phyloP scores from a whole-genome alignment of 64 coral and sea anemone species.

The Dendronephthya gigantea region DNA sequence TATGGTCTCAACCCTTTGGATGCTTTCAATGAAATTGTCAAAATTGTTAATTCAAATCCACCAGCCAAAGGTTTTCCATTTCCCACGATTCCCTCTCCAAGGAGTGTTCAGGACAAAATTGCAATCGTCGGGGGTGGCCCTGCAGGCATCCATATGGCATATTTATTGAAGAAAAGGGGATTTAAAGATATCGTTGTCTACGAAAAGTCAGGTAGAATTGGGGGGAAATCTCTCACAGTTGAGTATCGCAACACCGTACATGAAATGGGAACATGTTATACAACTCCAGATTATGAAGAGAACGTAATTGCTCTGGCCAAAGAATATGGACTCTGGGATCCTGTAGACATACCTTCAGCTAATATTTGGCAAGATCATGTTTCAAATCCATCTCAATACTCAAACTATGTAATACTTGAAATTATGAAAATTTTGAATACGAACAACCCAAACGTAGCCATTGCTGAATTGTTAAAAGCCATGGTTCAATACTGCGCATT shows the following conservation, averaged over 20 bases:
- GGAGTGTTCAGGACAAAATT: neutral
- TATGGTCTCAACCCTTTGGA: neutral
- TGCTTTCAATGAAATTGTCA: neutral
- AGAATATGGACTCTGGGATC: conserved; percentile 27
- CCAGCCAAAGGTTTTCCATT: neutral
- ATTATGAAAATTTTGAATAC: neutral
- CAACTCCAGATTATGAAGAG: neutral
- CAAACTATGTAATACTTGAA: neutral
- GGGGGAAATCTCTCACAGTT: conserved; percentile 12
- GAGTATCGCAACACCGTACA: conserved; percentile 1
- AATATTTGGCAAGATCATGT: neutral
- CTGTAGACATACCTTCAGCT: neutral
- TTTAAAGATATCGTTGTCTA: conserved; percentile 27
- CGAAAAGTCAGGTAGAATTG: conserved; percentile 12
- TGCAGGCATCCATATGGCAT: conserved; percentile 32
- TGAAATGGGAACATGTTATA: conserved; percentile 37
- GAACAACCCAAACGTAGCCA: neutral
- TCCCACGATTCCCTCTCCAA: neutral
- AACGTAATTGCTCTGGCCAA: conserved; percentile 17
- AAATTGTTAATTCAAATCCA: neutral
- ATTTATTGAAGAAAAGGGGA: conserved; percentile 21
- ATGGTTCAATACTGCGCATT: neutral
- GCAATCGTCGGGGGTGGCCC: conserved; percentile 25
- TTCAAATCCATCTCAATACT: neutral
- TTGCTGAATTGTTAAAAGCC: neutral